A percentile compares a stretch with the other conserved stretches of the same genome.
phyloP scores from a whole-genome alignment of 2,797 vertebrate genomes.

The Apogon hyalosoma region DNA sequence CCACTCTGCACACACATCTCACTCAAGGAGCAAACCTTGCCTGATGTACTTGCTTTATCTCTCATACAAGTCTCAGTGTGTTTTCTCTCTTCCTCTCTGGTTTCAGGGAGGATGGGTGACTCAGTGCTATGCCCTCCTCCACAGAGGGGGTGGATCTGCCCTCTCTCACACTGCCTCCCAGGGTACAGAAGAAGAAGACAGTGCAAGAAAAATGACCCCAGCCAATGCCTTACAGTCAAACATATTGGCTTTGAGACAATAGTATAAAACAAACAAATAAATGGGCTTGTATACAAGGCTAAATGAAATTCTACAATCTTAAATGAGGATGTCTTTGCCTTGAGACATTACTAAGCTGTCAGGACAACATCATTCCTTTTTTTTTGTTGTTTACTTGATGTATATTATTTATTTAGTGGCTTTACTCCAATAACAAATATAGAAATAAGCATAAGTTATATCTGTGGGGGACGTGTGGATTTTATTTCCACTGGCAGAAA shows the following conservation, averaged over 20 bases:
- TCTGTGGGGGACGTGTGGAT: conserved; percentile 56
- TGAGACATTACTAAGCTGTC: conserved; percentile 72
- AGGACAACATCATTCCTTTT: conserved; percentile 61
- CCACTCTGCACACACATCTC: conserved; percentile 86
- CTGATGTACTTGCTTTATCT: conserved; percentile 80
- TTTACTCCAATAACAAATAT: conserved; percentile 60
- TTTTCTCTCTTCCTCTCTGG: conserved; percentile 63
- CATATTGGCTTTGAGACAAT: conserved; percentile 81
- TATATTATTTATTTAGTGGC: conserved; percentile 68
- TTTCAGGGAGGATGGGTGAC: conserved; percentile 83
- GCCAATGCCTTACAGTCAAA: conserved; percentile 84
- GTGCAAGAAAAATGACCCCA: conserved; percentile 82
- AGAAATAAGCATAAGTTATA: conserved; percentile 40
- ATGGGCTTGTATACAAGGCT: conserved; percentile 75
- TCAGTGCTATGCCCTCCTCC: conserved; percentile 84
- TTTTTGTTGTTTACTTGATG: conserved; percentile 63
- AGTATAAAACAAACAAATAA: conserved; percentile 83
- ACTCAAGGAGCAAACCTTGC: conserved; percentile 84
- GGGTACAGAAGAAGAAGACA: conserved; percentile 78
- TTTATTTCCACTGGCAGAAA: conserved; percentile 41
- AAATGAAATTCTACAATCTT: conserved; percentile 78
- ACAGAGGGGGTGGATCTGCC: conserved; percentile 83
- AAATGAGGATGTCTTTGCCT: conserved; percentile 77
- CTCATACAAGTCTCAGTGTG: conserved; percentile 68
- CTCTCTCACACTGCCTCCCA: conserved; percentile 78